phyloP scores from a whole-genome alignment of 2,113 vertebrate species.

The Ailurus styani region DNA sequence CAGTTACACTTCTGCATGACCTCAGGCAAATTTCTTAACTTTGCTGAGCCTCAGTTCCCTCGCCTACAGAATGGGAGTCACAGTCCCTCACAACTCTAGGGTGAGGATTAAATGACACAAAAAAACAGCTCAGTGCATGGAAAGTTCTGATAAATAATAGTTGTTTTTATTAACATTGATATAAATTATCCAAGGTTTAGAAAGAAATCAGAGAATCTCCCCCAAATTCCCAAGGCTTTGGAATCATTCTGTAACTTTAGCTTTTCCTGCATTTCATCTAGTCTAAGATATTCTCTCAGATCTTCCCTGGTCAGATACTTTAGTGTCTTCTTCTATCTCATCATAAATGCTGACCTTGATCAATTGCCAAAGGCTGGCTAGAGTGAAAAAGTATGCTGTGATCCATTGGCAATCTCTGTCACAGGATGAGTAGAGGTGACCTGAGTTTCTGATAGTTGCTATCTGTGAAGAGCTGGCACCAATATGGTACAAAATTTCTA shows the following conservation, averaged over 20 bases:
- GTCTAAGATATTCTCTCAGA: background rate
- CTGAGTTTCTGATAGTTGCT: background rate
- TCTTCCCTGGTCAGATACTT: background rate
- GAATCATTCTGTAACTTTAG: background rate
- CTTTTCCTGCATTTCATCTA: background rate
- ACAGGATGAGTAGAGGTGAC: background rate
- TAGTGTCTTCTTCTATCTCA: background rate
- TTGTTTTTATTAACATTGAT: background rate
- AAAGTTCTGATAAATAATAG: background rate
- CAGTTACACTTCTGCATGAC: background rate
- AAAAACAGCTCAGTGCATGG: background rate
- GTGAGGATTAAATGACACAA: background rate
- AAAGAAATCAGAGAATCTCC: background rate
- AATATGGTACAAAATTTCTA: background rate
- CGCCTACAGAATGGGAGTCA: background rate
- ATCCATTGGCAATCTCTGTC: background rate
- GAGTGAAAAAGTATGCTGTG: background rate
- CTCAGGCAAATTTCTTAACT: background rate
- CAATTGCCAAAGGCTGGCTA: background rate
- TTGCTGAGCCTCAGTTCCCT: background rate
- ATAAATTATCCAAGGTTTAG: background rate
- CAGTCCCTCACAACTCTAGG: fast-evolving
- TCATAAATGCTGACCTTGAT: background rate
- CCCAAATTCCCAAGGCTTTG: background rate
- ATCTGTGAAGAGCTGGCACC: background rate